Conservation (phyloP, 2,113 vertebrate genomes). For the Typhlomys cinereus region DNA sequence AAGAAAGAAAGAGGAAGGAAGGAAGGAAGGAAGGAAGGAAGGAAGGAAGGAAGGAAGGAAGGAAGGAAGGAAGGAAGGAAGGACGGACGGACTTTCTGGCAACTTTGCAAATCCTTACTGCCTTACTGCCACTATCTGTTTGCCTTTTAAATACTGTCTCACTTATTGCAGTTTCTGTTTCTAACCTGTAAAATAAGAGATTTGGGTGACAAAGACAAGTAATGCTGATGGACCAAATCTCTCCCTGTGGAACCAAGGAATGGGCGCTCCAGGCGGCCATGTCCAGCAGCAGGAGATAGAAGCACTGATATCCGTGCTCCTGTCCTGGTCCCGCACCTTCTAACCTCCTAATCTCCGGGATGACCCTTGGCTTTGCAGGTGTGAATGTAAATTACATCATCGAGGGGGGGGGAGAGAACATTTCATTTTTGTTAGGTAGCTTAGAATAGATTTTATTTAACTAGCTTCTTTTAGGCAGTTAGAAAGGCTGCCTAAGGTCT, state of each 20-base stretch:
- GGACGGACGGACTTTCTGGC: neutral
- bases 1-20: rapidly evolving
- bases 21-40: neutral
- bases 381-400: neutral
- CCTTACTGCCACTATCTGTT: neutral
- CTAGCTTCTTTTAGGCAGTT: too few relatives aligned
- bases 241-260: neutral
- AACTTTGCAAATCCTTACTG: neutral
- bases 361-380: neutral
- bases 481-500: too few relatives aligned
- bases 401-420: too few relatives aligned
- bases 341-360: neutral
- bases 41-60: too few relatives aligned
- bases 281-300: neutral
- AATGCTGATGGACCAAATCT: neutral
- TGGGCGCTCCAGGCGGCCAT: neutral
- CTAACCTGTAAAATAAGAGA: neutral
- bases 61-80: neutral
- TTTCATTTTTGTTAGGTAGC: too few relatives aligned
- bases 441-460: too few relatives aligned
- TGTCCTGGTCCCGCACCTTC: too few relatives aligned
- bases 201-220: neutral
- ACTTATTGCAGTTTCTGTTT: neutral
- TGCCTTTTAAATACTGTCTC: neutral
- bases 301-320: neutral